Evolutionary conservation across 2,888 invertebrate species (phyloP), one percentile per base, ranked within the genome.

Genomic region (Apamea crenata): DNA sequence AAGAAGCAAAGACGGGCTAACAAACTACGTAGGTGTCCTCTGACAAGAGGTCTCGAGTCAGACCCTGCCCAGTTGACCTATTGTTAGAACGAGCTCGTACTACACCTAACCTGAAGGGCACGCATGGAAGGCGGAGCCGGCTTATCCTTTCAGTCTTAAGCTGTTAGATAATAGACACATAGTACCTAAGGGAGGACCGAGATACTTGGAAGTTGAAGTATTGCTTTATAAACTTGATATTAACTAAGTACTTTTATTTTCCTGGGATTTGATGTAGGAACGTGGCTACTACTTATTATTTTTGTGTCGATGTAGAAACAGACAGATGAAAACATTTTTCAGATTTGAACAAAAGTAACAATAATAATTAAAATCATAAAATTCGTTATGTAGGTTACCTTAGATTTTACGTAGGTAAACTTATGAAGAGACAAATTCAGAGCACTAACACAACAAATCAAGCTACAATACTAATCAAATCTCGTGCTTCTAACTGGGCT

Each of bases 161-260:
- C 84, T 75, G 50, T 70, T 75, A 76, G n/a, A 84, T 80, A 84
- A 83, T 84, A 84, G 71, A 80, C 68, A 74, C 70, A 80, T 21
- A 65, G 71, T 69, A n/a, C n/a, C n/a, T n/a, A 80, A 72, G 70
- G 59, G 63, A 56, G 44, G 29, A 4, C 29, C 14, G n/a, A 36
- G 32, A 32, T n/a, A 53, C 50, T 76, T n/a, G 47, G 66, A 69
- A 65, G 56, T 81, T 75, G 25, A 63, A 56, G 40, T 81, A 81
- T 63, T 69, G 63, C n/a, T 75, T 69, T 81, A 75, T 69, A 29
- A 81, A 81, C 63, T 59, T 59, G 12, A 18, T 80, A 79, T 25
- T 32, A 61, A 50, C 21, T 50, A 66, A 21, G 53, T 12, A 40
- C 5, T 29, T 29, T 5, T 44, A 32, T 44, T n/a, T 44, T 25